Evolutionary conservation across 2,797 vertebrate species (phyloP), one percentile per base, ranked within the genome.

Genomic region (Aselliscus stoliczkanus): DNA sequence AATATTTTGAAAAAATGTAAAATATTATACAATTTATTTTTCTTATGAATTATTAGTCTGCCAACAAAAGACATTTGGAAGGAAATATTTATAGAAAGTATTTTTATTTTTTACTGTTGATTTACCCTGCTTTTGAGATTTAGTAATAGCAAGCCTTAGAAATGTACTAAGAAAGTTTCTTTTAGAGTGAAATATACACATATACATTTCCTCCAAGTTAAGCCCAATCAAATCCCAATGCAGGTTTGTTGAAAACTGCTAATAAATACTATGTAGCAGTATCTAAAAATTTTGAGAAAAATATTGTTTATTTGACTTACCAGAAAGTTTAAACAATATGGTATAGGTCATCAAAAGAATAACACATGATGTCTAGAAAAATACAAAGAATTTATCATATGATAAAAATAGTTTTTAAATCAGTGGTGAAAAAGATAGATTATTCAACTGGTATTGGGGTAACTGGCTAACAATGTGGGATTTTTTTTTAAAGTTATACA

Each of bases 81-180:
- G 56, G 60, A 91, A 77, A 93, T 93, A 80, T 75, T 86, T 75
- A 54, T 73, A 90, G 80, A 84, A 93, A 91, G 5, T n/a, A 91
- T 90, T 93, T 91, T 94, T 90, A 82, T 93, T 97, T 92, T 89
- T 67, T 75, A 47, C 34, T 96, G 34, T 73, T 94, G 81, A 95
- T 89, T 96, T 94, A 83, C 11, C 93, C 25, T 81, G 58, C 47
- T 88, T 96, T 96, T 91, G 76, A 95, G 11, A 86, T 86, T 97
- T 82, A 93, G 37, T 90, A 90, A 84, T 76, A 81, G 23, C 73
- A 70, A 90, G 13, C 4, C 42, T 89, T 88, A 88, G 81, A 93
- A 88, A 50, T 93, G 17, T 83, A 69, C 62, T 96, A 56, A 84
- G 34, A 44, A 89, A 62, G 44, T 73, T 92, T 95, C 31, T 82